Evolutionary conservation across 2,797 vertebrate genomes (phyloP), one percentile per base, ranked within the genome.

Genomic region (Etheostoma nigrum): DNA sequence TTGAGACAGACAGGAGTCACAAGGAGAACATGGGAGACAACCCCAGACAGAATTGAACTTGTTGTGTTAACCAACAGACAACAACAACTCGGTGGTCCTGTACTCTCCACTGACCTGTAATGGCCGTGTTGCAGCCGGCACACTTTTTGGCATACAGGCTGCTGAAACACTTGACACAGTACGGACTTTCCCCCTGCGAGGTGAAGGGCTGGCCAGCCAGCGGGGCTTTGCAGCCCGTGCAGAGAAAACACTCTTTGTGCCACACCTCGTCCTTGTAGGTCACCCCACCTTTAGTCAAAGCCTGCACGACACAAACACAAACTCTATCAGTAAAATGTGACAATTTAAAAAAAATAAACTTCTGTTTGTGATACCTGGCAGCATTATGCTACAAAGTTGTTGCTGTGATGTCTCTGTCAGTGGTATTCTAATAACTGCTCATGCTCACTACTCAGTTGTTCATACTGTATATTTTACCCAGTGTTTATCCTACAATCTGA

Each of bases 191-290:
- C 0, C 97, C 97, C 91, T 97, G 96, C 6, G 98, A 98, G 83
- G 98, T 99, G 95, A 99, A 99, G 83, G 97, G 96, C 85, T 98
- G 96, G 15, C 97, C 97, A 0, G 97, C 97, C 85, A 99, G 92
- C 48, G 96, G 96, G 0, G 81, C 87, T 87, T 95, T 94, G 90
- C 98, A 99, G 83, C 96, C 96, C 0, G 93, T 94, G 93, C 98
- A 99, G 80, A 98, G 91, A 44, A 99, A 97, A 87, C 98, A 99
- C 88, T 99, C 97, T 78, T 95, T 96, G 93, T 99, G 98, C 97
- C 97, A 99, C 0, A 97, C 96, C 87, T 98, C 95, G 0, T 98
- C 97, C 70, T 96, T 95, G 92, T 98, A 99, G 63, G 96, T 99
- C 90, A 98, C 96, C 0, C 98, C 98, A 30, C 97, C 98, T 93